These are phyloP conservation scores for Rhea americana DNA, from an alignment of 2,113 vertebrate species.

Conservation along the genomic window DNA sequence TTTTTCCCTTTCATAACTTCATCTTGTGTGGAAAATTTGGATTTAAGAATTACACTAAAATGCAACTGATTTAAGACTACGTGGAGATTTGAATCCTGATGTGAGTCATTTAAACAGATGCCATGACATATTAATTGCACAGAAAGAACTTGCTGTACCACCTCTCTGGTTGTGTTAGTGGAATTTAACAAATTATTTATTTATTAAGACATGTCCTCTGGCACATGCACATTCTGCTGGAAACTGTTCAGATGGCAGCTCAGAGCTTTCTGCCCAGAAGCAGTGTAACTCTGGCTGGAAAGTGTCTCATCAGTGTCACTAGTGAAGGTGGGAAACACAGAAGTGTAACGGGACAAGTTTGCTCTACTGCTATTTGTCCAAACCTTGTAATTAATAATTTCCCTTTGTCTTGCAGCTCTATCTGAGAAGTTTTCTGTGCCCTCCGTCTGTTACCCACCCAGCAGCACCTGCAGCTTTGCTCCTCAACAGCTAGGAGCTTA, in stretches of 20 bases:
- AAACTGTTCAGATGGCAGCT: not conserved
- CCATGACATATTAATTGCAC: not conserved
- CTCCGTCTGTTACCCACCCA: not conserved
- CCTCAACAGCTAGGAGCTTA: not conserved
- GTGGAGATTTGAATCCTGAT: not conserved
- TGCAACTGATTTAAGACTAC: not conserved
- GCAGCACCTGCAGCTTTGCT: not conserved
- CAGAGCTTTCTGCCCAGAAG: not conserved
- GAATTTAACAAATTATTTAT: not conserved
- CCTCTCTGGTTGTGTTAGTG: not conserved
- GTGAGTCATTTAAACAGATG: not conserved
- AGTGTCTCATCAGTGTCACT: not conserved
- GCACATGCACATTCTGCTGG: not conserved
- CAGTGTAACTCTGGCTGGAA: not conserved
- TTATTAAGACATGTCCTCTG: not conserved
- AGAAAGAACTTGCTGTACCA: not conserved
- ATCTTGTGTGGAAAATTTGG: not conserved
- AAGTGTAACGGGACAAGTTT: not conserved
- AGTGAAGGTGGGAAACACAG: not conserved
- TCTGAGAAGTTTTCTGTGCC: not conserved
- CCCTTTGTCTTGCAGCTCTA: not conserved
- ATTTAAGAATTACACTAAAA: not conserved
- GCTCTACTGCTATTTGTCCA: not conserved
- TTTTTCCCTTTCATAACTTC: not conserved
- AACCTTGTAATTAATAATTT: not conserved